Conservation (phyloP, 1,140 invertebrate species). For the Orchestia grillus region DNA sequence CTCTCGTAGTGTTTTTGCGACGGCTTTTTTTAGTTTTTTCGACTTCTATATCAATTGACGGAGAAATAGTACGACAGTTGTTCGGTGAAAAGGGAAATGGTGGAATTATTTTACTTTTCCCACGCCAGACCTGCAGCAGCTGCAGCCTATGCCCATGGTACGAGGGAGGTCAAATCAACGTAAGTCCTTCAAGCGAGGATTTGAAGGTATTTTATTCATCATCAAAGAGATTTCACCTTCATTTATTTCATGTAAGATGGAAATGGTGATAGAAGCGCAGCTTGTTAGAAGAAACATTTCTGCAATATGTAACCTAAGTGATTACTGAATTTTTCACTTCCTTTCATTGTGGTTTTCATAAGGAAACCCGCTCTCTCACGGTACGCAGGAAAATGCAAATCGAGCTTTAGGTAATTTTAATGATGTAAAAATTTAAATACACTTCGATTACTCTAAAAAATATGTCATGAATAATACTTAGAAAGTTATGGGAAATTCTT, state of each 20-base stretch:
- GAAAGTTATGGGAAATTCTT: too few species aligned
- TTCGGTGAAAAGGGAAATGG: neutral
- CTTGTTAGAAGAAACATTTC: neutral
- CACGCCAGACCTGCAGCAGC: neutral
- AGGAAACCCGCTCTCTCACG: neutral
- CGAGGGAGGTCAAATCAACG: neutral
- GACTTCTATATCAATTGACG: neutral
- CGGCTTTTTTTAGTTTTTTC: neutral
- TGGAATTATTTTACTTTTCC: neutral
- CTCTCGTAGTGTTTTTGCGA: neutral
- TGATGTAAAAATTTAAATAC: neutral
- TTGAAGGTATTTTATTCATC: neutral
- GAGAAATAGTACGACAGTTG: neutral
- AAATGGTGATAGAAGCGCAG: neutral
- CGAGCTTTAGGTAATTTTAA: neutral
- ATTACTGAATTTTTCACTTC: neutral
- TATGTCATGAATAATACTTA: too few species aligned
- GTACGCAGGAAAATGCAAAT: neutral
- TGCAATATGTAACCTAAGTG: neutral
- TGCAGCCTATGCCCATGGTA: neutral
- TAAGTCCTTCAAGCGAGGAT: neutral
- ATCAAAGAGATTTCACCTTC: neutral
- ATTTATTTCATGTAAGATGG: neutral
- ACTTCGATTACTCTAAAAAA: too few species aligned
- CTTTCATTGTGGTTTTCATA: neutral